These are phyloP conservation scores for Metopolophium dirhodum DNA, from an alignment of 1,140 invertebrate species.

Conservation along the genomic window DNA sequence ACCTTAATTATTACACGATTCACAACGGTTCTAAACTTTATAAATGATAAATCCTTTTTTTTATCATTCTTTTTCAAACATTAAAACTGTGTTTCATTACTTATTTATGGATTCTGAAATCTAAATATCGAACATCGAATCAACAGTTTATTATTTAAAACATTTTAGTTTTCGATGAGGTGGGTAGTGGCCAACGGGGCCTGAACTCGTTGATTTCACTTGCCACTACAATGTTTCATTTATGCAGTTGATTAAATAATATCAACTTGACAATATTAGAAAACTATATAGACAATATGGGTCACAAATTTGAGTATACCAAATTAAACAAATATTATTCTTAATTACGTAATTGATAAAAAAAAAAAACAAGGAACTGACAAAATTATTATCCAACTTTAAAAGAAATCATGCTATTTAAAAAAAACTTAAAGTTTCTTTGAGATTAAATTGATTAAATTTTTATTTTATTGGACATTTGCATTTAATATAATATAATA, in stretches of 20 bases:
- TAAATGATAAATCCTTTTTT: not conserved
- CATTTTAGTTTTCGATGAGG: not conserved
- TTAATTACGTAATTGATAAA: not conserved
- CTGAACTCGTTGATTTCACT: too few relatives aligned
- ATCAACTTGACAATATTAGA: not conserved
- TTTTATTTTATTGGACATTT: not conserved
- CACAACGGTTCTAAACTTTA: not conserved
- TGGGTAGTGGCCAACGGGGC: too few relatives aligned
- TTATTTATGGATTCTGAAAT: not conserved
- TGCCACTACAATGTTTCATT: not conserved
- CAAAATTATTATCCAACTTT: not conserved
- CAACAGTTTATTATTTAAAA: not conserved
- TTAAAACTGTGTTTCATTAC: not conserved
- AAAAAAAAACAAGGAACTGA: not conserved
- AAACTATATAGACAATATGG: not conserved
- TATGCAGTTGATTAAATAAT: not conserved
- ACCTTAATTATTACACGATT: too few relatives aligned
- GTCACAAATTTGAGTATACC: not conserved
- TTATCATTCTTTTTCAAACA: not conserved
- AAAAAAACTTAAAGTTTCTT: not conserved
- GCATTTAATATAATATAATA: not conserved
- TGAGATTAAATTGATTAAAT: not conserved
- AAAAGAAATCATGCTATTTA: not conserved
- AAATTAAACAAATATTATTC: not conserved
- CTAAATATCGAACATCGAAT: not conserved